Conservation (phyloP, 92 coral and sea anemone species). For the Meandrina meandrites region DNA sequence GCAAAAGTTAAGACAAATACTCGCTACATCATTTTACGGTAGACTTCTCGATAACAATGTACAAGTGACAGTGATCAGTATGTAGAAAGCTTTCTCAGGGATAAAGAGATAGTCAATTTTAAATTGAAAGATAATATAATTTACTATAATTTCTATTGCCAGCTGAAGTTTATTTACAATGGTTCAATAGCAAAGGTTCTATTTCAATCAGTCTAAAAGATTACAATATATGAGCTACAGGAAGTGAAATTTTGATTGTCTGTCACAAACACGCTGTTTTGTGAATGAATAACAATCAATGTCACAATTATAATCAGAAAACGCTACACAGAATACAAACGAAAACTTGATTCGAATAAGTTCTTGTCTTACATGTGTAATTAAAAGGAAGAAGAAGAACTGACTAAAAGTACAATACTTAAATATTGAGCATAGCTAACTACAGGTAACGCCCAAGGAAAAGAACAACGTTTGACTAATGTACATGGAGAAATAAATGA, state of each 20-base stretch:
- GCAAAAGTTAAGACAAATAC: not conserved
- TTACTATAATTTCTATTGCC: not conserved
- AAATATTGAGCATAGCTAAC: not conserved
- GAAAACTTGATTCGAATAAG: not conserved
- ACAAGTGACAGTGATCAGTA: not conserved
- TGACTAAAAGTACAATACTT: not conserved
- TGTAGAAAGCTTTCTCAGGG: not conserved
- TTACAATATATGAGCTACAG: not conserved
- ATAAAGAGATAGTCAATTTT: not conserved
- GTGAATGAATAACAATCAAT: not conserved
- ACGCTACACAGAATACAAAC: not conserved
- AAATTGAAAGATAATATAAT: not conserved
- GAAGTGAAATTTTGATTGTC: not conserved
- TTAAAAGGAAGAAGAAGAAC: not conserved
- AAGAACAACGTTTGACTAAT: not conserved
- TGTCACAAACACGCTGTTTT: not conserved
- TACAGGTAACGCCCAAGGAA: not conserved
- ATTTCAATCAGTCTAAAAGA: not conserved
- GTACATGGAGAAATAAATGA: constrained; percentile 14
- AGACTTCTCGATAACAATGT: not conserved
- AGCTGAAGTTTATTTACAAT: constrained; percentile 5
- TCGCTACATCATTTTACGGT: not conserved
- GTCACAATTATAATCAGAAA: not conserved
- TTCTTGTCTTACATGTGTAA: not conserved
- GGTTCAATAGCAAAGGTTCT: not conserved